phyloP scores from a whole-genome alignment of 64 coral and sea anemone species.

The Astreopora myriophthalma region DNA sequence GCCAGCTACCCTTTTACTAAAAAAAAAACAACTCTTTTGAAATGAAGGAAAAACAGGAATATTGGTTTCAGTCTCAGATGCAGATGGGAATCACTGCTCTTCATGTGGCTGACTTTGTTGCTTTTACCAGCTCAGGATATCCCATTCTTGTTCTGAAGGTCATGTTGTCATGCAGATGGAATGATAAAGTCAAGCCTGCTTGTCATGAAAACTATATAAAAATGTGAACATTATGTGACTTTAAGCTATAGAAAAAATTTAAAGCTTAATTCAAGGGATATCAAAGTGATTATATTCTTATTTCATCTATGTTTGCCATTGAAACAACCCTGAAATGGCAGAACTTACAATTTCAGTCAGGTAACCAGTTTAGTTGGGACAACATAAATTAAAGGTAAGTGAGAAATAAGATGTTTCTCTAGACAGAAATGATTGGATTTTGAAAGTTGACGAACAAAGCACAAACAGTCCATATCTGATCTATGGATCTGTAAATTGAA shows the following conservation, averaged over 20 bases:
- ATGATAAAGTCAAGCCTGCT: neutral
- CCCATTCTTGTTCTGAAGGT: neutral
- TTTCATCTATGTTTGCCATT: no score
- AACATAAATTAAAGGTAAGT: no score
- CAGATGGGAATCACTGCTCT: neutral
- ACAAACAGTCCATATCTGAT: no score
- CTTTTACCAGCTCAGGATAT: neutral
- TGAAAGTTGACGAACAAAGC: no score
- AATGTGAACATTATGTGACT: no score
- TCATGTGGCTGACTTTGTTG: neutral
- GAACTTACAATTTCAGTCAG: no score
- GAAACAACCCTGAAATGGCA: no score
- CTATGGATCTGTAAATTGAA: no score
- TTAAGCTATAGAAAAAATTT: neutral
- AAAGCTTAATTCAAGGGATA: neutral
- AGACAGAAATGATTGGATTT: no score
- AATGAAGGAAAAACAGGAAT: neutral
- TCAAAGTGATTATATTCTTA: no score
- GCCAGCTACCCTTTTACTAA: neutral
- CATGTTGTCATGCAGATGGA: neutral
- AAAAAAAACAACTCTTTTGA: neutral
- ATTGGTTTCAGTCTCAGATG: slow-evolving; percentile 9
- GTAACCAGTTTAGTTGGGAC: no score
- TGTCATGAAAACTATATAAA: neutral
- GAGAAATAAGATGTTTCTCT: no score